A percentile compares a stretch with the other conserved stretches of the same genome.
These are phyloP conservation scores for Clarias batrachus DNA, from an alignment of 2,113 vertebrate genomes.

Conservation along the genomic window DNA sequence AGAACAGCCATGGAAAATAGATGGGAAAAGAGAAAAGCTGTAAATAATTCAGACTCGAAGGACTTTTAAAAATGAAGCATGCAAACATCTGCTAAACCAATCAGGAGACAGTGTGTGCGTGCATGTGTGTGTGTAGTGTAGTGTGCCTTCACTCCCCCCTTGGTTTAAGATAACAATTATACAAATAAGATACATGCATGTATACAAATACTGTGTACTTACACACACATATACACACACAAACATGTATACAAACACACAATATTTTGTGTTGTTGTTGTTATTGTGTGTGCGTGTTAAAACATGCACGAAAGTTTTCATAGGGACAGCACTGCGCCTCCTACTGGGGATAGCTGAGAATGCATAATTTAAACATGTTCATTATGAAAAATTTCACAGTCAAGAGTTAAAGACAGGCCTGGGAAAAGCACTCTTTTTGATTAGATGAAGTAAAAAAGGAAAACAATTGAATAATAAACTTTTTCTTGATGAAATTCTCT, in stretches of 20 bases:
- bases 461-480: neutral
- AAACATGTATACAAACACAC: too few relatives aligned
- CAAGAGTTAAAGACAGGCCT: neutral
- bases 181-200: too few relatives aligned
- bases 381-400: neutral
- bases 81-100: slow-evolving; percentile 36
- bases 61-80: slow-evolving; percentile 31
- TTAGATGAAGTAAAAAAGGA: neutral
- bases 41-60: slow-evolving; percentile 12
- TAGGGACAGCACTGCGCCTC: neutral
- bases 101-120: slow-evolving; percentile 17
- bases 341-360: neutral
- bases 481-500: neutral
- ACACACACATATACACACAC: too few relatives aligned
- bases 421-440: neutral
- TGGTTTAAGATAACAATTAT: neutral
- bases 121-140: too few relatives aligned
- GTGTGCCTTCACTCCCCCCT: neutral
- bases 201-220: too few relatives aligned
- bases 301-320: too few relatives aligned
- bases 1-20: slow-evolving; percentile 31
- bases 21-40: slow-evolving; percentile 19
- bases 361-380: neutral
- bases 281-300: too few relatives aligned
- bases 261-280: too few relatives aligned